A percentile compares a stretch with the other conserved stretches of the same genome.
phyloP scores from a whole-genome alignment of 2,888 invertebrate species.

The Bhutanitis thaidina region DNA sequence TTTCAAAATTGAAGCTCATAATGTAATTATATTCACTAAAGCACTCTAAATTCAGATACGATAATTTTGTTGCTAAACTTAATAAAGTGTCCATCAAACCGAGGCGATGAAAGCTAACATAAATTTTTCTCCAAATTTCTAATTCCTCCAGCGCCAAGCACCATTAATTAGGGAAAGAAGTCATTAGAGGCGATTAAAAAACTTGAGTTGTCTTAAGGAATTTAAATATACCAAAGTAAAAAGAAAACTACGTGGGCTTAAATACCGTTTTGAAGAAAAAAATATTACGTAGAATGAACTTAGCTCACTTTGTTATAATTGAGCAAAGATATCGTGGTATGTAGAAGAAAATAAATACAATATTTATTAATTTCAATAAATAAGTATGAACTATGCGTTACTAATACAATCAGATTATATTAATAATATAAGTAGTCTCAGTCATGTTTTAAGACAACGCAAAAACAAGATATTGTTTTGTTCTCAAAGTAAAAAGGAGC shows the following conservation, averaged over 20 bases:
- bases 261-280: not conserved
- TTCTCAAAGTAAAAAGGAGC: not conserved
- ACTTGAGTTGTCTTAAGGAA: slow-evolving; percentile 44
- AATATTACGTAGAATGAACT: not conserved
- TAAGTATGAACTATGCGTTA: too few species aligned
- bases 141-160: slow-evolving; percentile 54
- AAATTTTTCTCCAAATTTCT: slow-evolving; percentile 46
- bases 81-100: slow-evolving; percentile 21
- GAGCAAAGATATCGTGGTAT: too few species aligned
- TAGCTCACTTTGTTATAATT: too few species aligned
- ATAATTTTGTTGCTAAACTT: slow-evolving; percentile 4
- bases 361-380: too few species aligned
- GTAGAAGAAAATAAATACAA: too few species aligned
- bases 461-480: not conserved
- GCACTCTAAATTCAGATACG: not conserved
- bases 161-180: slow-evolving; percentile 67
- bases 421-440: too few species aligned
- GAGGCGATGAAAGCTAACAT: slow-evolving; percentile 34
- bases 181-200: slow-evolving; percentile 69
- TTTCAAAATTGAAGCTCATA: too few species aligned
- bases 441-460: not conserved
- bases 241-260: not conserved
- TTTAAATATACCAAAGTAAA: slow-evolving; percentile 46
- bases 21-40: too few species aligned
- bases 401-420: not conserved